phyloP scores from a whole-genome alignment of 2,888 invertebrate genomes.

The Lithophane socia region DNA sequence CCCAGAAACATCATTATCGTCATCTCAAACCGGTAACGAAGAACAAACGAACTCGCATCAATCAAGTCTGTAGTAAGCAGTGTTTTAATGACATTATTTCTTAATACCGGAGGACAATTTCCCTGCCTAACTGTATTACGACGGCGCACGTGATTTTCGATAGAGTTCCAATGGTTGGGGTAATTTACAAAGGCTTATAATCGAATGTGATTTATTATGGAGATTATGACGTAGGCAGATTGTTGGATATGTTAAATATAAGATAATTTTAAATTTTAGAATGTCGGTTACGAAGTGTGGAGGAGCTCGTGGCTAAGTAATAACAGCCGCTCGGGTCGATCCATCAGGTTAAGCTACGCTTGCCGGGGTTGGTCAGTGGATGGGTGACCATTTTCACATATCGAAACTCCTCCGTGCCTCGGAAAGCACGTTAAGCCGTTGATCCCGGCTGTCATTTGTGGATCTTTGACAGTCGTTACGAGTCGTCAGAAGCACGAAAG shows the following conservation, averaged over 20 bases:
- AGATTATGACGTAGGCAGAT: conserved; percentile 28
- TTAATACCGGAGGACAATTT: conserved; percentile 79
- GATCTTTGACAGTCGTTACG: too few species aligned
- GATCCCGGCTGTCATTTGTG: too few species aligned
- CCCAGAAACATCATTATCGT: conserved; percentile 65
- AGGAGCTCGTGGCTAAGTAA: too few species aligned
- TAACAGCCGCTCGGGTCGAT: too few species aligned
- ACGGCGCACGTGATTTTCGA: conserved; percentile 63
- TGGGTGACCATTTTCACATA: too few species aligned
- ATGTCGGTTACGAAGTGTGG: not conserved
- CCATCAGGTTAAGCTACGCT: too few species aligned
- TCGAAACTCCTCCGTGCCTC: too few species aligned
- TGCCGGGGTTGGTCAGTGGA: too few species aligned
- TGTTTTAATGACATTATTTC: conserved; percentile 87
- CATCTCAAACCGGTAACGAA: conserved; percentile 68
- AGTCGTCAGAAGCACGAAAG: too few species aligned
- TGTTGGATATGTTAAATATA: conserved; percentile 16
- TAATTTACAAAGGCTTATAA: conserved; percentile 65
- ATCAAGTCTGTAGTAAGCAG: conserved; percentile 76
- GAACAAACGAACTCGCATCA: conserved; percentile 80
- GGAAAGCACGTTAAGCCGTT: too few species aligned
- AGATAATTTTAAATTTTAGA: not conserved
- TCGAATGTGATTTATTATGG: conserved; percentile 55
- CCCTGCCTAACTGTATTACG: conserved; percentile 72
- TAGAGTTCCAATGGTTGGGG: conserved; percentile 53